phyloP scores from a whole-genome alignment of 2,888 invertebrate species.

The Orchesella flavescens region DNA sequence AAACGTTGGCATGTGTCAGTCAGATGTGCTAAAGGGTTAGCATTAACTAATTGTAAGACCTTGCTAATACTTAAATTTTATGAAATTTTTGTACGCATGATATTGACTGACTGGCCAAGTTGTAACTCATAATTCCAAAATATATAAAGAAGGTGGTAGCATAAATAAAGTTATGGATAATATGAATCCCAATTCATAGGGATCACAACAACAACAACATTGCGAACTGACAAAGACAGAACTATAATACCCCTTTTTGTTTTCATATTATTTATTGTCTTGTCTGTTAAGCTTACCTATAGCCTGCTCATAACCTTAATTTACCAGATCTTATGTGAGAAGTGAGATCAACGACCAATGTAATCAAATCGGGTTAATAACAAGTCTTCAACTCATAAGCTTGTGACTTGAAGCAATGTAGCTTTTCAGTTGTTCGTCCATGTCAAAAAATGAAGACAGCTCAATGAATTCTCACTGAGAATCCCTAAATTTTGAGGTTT shows the following conservation, averaged over 20 bases:
- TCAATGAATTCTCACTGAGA: conserved; percentile 5
- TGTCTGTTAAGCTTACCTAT: background rate
- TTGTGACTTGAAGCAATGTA: background rate
- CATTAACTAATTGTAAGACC: background rate
- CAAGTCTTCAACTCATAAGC: background rate
- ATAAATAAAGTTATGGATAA: conserved; percentile 14
- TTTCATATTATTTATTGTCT: too few species aligned
- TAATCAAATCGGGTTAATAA: background rate
- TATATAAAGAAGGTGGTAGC: too few species aligned
- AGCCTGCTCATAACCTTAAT: background rate
- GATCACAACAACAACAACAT: too few species aligned
- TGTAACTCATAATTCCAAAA: too few species aligned
- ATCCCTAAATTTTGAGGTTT: background rate
- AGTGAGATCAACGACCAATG: too few species aligned
- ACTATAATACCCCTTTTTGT: too few species aligned
- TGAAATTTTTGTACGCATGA: too few species aligned
- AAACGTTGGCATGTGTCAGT: conserved; percentile 13
- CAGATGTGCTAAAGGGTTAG: background rate
- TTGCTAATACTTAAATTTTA: background rate
- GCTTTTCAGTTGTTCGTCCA: too few species aligned
- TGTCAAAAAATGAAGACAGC: conserved; percentile 19
- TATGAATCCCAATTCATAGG: too few species aligned
- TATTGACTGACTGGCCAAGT: too few species aligned
- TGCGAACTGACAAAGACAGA: too few species aligned
- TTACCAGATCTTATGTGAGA: too few species aligned